Evolutionary conservation across 2,888 invertebrate genomes (phyloP).

Genomic region (Erannis defoliaria): DNA sequence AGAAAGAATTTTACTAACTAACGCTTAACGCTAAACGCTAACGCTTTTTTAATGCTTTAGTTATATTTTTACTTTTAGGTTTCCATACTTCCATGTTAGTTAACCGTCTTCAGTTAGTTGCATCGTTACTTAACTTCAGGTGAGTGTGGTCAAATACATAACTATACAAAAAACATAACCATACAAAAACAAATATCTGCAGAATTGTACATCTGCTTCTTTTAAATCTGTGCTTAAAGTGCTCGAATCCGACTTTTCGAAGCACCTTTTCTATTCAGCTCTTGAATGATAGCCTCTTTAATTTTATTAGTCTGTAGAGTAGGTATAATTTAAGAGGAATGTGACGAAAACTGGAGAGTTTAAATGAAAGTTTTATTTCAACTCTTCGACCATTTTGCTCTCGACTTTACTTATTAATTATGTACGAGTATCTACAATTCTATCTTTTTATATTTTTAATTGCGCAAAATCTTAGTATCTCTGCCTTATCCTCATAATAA

Average conservation of each 20-base stretch:
- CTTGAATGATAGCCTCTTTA: slow-evolving; percentile 22
- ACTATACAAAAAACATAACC: neutral
- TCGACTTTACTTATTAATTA: neutral
- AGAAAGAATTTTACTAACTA: too few relatives aligned
- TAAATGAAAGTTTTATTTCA: slow-evolving; percentile 4
- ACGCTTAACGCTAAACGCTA: too few relatives aligned
- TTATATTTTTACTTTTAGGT: too few relatives aligned
- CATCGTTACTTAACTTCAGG: neutral
- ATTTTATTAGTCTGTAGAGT: slow-evolving; percentile 14
- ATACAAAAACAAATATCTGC: neutral
- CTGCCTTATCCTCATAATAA: too few relatives aligned
- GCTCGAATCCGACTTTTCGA: slow-evolving; percentile 17
- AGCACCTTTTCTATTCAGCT: slow-evolving; percentile 13
- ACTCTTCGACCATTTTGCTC: neutral
- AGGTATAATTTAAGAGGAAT: slow-evolving; percentile 1
- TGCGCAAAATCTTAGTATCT: too few relatives aligned
- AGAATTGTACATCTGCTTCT: neutral
- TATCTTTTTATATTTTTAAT: too few relatives aligned
- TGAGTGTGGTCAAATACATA: neutral
- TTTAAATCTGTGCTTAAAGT: slow-evolving; percentile 7
- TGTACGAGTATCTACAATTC: neutral
- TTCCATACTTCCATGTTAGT: too few relatives aligned
- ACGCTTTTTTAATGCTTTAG: too few relatives aligned
- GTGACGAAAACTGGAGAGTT: slow-evolving; percentile 4
- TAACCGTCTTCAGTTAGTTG: too few relatives aligned